Evolutionary conservation across 30 jellyfish, hydroid and myxozoan genomes (phyloP), one percentile per base, ranked within the genome.

Genomic region (Aurelia aurita complex sp. Pacific): DNA sequence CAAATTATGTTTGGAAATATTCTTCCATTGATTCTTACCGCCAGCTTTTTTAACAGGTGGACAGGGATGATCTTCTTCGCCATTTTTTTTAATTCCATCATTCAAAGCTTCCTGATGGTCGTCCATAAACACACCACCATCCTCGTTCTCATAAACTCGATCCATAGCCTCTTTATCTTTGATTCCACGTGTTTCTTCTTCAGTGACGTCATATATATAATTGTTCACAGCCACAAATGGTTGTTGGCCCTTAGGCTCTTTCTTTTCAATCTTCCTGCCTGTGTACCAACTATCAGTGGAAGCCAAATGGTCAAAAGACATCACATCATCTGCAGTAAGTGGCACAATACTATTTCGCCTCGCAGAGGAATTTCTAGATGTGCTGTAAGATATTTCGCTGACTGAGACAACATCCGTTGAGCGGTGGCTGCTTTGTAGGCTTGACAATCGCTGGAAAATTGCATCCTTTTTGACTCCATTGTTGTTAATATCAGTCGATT

Each of bases 281-380:
- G 52, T 15, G 53, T 32, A 40, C 61, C 23, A 42, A 18, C 62
- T 61, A 13, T 40, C 42, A 2, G 53, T 15, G 54, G 50, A 23
- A 34, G 51, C 40, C 19, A 34, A 63, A 8, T 34, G 43, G 17
- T 61, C 87, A 1, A 35, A 60, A 60, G 77, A 50, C 79, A 77
- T 60, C 35, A 77, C 67, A 40, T 77, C 77, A 36, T 33, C 87
- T 38, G 87, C 87, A 15, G 43, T 61, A 9, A 77, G 46, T 23
- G 89, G 89, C 13, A 67, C 40, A 52, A 79, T 65, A 51, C 80
- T 79, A 19, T 65, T 52, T 34, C 80, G 62, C 57, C 12, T 46
- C 12, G 57, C 57, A 46, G 57, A 46, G 57, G 57, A 46, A 46
- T 46, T 46, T 46, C 57, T 46, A 46, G 57, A 46, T 46, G 57